These are phyloP conservation scores for Ips typographus DNA, from an alignment of 1,140 invertebrate species.

Conservation along the genomic window DNA sequence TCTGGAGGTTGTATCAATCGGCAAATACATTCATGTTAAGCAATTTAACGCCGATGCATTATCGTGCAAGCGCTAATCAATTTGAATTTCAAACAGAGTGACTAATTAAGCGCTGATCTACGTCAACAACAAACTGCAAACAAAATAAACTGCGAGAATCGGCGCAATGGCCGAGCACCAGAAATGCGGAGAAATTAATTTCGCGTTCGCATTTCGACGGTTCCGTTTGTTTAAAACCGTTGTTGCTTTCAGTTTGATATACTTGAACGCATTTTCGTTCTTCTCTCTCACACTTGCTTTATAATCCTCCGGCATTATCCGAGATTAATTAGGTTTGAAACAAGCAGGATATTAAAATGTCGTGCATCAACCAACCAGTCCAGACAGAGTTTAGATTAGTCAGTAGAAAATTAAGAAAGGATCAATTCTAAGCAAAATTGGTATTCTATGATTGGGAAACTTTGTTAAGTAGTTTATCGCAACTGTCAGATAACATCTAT, in stretches of 20 bases:
- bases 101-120: constrained; percentile 19
- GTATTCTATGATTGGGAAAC: too few relatives aligned
- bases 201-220: constrained; percentile 9
- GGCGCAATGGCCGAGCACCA: constrained; percentile 3
- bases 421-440: too few relatives aligned
- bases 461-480: too few relatives aligned
- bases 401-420: too few relatives aligned
- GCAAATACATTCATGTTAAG: constrained; percentile 1
- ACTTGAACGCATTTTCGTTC: constrained; percentile 12
- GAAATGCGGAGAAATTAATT: constrained; percentile 13
- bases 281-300: not conserved
- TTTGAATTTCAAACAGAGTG: constrained; percentile 20
- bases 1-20: constrained; percentile 4
- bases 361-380: too few relatives aligned
- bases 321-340: constrained; percentile 1
- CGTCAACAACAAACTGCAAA: constrained; percentile 19
- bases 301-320: constrained; percentile 3
- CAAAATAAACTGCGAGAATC: constrained; percentile 17
- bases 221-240: constrained; percentile 11
- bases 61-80: constrained; percentile 14
- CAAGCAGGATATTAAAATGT: too few relatives aligned
- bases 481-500: too few relatives aligned
- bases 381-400: too few relatives aligned
- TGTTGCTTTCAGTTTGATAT: constrained; percentile 12
- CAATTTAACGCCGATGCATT: constrained; percentile 14